Base-by-base conservation (phyloP, 2,888 invertebrate genomes). In the Vannuccia rotundouncinata region DNA sequence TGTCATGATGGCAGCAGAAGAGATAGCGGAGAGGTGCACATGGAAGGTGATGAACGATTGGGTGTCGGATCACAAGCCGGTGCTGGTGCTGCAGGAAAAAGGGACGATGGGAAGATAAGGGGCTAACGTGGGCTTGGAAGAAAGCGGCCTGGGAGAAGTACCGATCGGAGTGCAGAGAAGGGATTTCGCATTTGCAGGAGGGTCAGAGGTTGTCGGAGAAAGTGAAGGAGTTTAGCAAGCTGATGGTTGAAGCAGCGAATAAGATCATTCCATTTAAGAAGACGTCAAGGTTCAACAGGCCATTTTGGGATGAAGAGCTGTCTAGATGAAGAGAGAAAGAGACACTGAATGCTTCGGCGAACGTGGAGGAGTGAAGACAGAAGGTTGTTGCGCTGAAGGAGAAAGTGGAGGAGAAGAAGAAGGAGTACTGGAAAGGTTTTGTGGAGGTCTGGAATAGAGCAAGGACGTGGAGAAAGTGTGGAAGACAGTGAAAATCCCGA, bases 401-500 rank as follows among this genome's bases (percentile, higher is more conserved):
- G 77, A 31, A 60, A 27, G 31, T 31, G 45, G 1, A 25, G 2
- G 77, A 77, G 1, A 77, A 77, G 77, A 76, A 76, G 59, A 29
- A 76, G 30, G 77, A 77, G 74, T 77, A 29, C 27, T 77, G 77
- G 77, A 77, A n/a, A n/a, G n/a, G n/a, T n/a, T n/a, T n/a, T n/a
- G n/a, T n/a, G n/a, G n/a, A n/a, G n/a, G n/a, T n/a, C n/a, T n/a
- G n/a, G n/a, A n/a, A n/a, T n/a, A n/a, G n/a, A n/a, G n/a, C n/a
- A n/a, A n/a, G n/a, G n/a, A n/a, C n/a, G n/a, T n/a, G n/a, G n/a
- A n/a, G n/a, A n/a, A n/a, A n/a, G n/a, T n/a, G n/a, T n/a, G n/a
- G n/a, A n/a, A n/a, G n/a, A n/a, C n/a, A n/a, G n/a, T n/a, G n/a
- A n/a, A n/a, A n/a, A n/a, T n/a, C n/a, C n/a, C n/a, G n/a, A n/a